Base-by-base conservation (phyloP, 1,140 invertebrate species). In the Drosophila sucinea region DNA sequence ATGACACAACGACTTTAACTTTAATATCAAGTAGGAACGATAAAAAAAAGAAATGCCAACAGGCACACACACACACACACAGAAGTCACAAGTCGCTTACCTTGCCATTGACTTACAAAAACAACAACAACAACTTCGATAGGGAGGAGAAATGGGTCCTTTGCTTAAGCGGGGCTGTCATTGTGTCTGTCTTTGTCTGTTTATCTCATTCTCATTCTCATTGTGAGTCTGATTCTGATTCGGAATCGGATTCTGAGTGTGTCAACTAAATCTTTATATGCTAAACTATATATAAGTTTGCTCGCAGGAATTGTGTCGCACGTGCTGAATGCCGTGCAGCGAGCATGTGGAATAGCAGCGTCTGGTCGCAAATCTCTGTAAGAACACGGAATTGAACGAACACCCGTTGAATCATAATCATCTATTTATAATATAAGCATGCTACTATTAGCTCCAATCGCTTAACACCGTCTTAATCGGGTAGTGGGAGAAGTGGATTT, bases 301-400 rank as follows among this genome's bases (percentile, higher is more conserved):
- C 93, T 96, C 95, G 93, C 95, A 95, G 92, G 95, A 96, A 91
- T 95, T 95, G 92, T 95, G 95, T 75, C 95, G 94, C 90, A 95
- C 93, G 91, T 94, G 93, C 90, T 94, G 94, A 82, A 95, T 94
- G 82, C 94, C 94, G 91, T 94, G 94, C 72, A 95, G 92, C 65
- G 94, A 94, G 87, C 94, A 94, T 78, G 95, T 94, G 73, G 95
- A 95, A 93, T 95, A 95, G 94, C 95, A 96, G 75, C 95, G 94
- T 74, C 94, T 94, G 66, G 95, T 95, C 73, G 95, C 94, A 92
- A 95, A 95, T 92, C 94, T 94, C 95, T 96, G 95, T 73, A 94
- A 94, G 92, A 93, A 64, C 41, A 77, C 63, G 74, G 70, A 70
- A 77, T 63, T 67, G 70, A 70, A 77, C 74, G 67, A 65, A 79